Evolutionary conservation across 2,113 vertebrate genomes (phyloP).

Genomic region (Gasterosteus nipponicus): DNA sequence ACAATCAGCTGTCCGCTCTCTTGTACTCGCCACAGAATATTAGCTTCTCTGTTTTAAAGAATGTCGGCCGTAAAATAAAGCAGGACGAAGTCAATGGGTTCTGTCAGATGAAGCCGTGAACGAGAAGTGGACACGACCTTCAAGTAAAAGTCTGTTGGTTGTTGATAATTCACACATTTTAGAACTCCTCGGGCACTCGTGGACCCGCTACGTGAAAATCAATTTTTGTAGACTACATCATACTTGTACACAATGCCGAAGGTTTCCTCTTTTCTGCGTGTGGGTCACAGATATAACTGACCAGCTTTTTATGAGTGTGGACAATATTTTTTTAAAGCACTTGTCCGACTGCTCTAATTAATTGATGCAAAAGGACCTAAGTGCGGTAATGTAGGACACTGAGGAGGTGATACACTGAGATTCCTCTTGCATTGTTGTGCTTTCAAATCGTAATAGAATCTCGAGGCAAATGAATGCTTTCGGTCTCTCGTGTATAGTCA

Average conservation of each 20-base stretch:
- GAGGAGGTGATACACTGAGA: background rate
- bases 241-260: background rate
- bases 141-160: background rate
- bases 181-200: background rate
- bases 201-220: background rate
- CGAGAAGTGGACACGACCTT: background rate
- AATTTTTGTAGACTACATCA: background rate
- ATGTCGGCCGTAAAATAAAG: background rate
- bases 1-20: background rate
- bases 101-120: background rate
- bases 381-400: background rate
- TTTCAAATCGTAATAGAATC: background rate
- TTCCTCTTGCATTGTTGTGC: background rate
- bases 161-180: background rate
- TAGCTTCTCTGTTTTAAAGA: background rate
- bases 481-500: background rate
- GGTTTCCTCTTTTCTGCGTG: background rate
- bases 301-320: background rate
- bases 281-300: background rate
- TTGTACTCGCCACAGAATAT: background rate
- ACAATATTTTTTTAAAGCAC: background rate
- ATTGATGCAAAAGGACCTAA: background rate
- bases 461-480: background rate
- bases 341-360: background rate
- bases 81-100: background rate